A percentile compares a stretch with the other conserved stretches of the same genome.
Evolutionary conservation across 2,888 invertebrate genomes (phyloP).

Genomic region (Bombylius discolor): DNA sequence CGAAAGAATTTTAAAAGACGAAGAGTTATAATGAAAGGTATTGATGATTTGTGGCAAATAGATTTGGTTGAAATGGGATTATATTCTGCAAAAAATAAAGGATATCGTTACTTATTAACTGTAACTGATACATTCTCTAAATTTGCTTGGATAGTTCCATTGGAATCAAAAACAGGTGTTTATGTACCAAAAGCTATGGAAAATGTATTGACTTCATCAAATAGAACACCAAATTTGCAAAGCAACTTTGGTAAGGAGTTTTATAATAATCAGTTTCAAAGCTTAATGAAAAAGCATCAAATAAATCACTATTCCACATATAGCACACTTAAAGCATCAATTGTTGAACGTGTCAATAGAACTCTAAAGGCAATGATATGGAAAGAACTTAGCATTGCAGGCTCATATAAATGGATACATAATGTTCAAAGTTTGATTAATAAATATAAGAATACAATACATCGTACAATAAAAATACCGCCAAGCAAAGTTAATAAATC

Average conservation of each 20-base stretch:
- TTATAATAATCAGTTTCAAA: slow-evolving; percentile 14
- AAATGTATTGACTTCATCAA: not conserved
- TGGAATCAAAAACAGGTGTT: slow-evolving; percentile 24
- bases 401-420: too few relatives aligned
- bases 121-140: slow-evolving; percentile 32
- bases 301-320: too few relatives aligned
- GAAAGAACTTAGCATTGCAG: too few relatives aligned
- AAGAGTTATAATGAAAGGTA: slow-evolving; percentile 23
- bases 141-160: slow-evolving; percentile 26
- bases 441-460: too few relatives aligned
- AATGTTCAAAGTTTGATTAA: too few relatives aligned
- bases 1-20: slow-evolving; percentile 27
- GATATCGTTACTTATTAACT: slow-evolving; percentile 25
- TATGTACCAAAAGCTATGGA: slow-evolving; percentile 7
- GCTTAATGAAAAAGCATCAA: too few relatives aligned
- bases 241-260: slow-evolving; percentile 24
- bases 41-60: too few relatives aligned
- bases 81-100: slow-evolving; percentile 23
- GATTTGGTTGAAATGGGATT: slow-evolving; percentile 28
- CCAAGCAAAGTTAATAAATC: too few relatives aligned
- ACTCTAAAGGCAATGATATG: too few relatives aligned
- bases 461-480: too few relatives aligned
- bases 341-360: too few relatives aligned
- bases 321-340: too few relatives aligned
- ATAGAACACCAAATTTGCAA: slow-evolving; percentile 20